A percentile compares a stretch with the other conserved stretches of the same genome.
Evolutionary conservation across 2,888 invertebrate species (phyloP).

Genomic region (Clistopyga incitator): DNA sequence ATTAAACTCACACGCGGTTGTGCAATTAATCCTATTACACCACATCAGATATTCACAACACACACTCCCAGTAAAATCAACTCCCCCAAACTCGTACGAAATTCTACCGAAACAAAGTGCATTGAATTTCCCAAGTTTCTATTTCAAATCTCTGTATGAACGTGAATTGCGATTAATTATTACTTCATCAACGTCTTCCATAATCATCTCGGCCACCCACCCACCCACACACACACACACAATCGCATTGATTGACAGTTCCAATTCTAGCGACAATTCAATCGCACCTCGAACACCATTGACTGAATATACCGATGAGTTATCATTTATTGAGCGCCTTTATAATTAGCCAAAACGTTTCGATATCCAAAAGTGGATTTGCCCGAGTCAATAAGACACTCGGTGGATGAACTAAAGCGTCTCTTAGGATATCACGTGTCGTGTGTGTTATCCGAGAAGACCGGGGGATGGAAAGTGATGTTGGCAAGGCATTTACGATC

Average conservation of each 20-base stretch:
- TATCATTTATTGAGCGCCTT: not conserved
- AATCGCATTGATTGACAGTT: not conserved
- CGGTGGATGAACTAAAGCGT: not conserved
- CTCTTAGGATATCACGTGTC: constrained; percentile 5
- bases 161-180: not conserved
- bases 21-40: not conserved
- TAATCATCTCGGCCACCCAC: not conserved
- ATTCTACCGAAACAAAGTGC: not conserved
- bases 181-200: not conserved
- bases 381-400: not conserved
- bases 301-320: not conserved
- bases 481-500: constrained; percentile 69
- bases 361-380: not conserved
- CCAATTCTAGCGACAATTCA: not conserved
- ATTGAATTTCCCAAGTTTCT: not conserved
- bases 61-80: not conserved
- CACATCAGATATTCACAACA: not conserved
- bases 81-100: not conserved
- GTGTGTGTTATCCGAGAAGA: constrained; percentile 7
- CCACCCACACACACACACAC: not conserved
- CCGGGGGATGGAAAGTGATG: constrained; percentile 15
- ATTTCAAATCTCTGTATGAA: not conserved
- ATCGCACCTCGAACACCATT: not conserved
- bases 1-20: not conserved
- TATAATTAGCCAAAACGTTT: not conserved